Base-by-base conservation (phyloP, 2,113 vertebrate genomes). In the Lepus timidus region DNA sequence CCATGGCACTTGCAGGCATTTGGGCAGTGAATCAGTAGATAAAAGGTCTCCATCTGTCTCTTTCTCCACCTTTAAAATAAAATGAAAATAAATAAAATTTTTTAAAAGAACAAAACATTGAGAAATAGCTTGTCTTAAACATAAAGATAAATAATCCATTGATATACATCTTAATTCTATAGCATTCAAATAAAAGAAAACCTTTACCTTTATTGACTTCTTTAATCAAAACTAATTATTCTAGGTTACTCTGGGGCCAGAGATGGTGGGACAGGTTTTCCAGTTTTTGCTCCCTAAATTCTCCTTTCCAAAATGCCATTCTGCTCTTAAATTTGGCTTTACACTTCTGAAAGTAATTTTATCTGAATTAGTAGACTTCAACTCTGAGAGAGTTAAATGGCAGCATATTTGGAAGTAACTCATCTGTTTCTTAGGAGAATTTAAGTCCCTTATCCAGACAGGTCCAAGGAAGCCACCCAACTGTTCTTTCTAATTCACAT, bases 301-400 rank as follows among this genome's bases (percentile, higher is more conserved):
- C 62, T 70, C 31, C 44, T 86, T 92, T 82, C 23, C 4, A 76
- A 88, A 80, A 71, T 55, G 91, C 7, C 4, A 4, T 62, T 86
- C 25, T 4, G 91, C 23, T 79, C 10, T 65, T 27, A 96, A 91
- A 86, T 81, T 91, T 81, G 36, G 25, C 92, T 91, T 80, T 90
- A 65, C 83, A 84, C 93, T 87, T 84, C 49, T 80, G 55, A 71
- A 74, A 94, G 33, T 80, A 96, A 82, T 88, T 86, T 85, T 85
- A 70, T 71, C 23, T 88, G 51, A 95, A 94, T 9, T 25, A 83
- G n/a, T 58, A 85, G 49, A 78, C 39, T 14, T 83, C 16, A 33
- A 16, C 49, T 81, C 39, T 86, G n/a, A 73, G 71, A 74, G 39
- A 19, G 23, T 64, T 83, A 70, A 80, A 36, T 83, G 51, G 20